phyloP scores from a whole-genome alignment of 2,888 invertebrate genomes.

The Tetragonisca angustula region DNA sequence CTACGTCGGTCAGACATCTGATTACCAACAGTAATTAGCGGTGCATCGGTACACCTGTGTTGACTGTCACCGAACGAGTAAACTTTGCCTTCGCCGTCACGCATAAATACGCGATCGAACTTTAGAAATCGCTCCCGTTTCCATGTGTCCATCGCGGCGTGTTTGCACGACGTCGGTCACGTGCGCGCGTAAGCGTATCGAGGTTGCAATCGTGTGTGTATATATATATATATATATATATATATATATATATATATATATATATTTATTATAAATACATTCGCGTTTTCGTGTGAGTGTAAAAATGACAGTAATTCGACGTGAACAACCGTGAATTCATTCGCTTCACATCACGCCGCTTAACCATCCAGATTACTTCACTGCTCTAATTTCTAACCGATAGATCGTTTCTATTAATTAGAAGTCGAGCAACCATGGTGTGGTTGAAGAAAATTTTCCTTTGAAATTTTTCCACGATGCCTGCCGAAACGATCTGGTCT shows the following conservation, averaged over 20 bases:
- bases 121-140: constrained; percentile 18
- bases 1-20: constrained; percentile 57
- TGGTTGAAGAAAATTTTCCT: too few species aligned
- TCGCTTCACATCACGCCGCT: neutral
- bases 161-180: neutral
- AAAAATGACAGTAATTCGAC: neutral
- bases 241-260: too few species aligned
- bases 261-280: neutral
- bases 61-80: constrained; percentile 48
- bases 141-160: too few species aligned
- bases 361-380: neutral
- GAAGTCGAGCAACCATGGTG: neutral
- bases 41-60: constrained; percentile 41
- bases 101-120: constrained; percentile 43
- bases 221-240: too few species aligned
- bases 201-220: neutral
- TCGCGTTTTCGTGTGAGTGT: neutral
- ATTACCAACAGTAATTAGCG: constrained; percentile 65
- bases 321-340: neutral
- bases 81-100: constrained; percentile 35
- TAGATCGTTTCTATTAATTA: constrained; percentile 35
- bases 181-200: neutral
- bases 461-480: constrained; percentile 25
- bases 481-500: constrained; percentile 39
- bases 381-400: neutral